These are phyloP conservation scores for Bettongia penicillata DNA, from an alignment of 2,113 vertebrate genomes.

Conservation along the genomic window DNA sequence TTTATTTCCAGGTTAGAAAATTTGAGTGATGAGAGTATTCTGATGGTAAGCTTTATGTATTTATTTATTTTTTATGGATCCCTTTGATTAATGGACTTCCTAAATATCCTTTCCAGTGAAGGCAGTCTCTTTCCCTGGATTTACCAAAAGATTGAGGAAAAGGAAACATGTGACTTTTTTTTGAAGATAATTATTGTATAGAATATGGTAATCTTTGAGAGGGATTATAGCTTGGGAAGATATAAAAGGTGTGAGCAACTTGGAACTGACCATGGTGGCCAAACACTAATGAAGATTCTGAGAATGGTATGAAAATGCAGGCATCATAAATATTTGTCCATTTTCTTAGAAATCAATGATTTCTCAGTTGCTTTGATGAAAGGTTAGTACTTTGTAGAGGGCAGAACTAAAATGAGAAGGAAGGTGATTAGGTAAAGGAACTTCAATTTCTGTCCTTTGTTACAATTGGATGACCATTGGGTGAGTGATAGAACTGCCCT, in stretches of 20 bases:
- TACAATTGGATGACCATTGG: no score
- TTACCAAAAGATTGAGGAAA: conserved; percentile 47
- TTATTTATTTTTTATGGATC: conserved; percentile 57
- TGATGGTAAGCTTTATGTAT: conserved; percentile 38
- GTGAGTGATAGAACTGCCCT: neutral
- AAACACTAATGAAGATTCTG: neutral
- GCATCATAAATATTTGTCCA: neutral
- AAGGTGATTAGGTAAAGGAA: no score
- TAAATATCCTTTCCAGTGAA: conserved; percentile 38
- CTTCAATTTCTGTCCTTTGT: neutral
- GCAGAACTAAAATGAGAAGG: neutral
- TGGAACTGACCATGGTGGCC: neutral
- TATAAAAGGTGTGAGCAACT: neutral
- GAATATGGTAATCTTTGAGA: neutral
- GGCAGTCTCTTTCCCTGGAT: conserved; percentile 21
- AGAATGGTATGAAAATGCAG: neutral
- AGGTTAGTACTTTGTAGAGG: neutral
- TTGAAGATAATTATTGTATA: neutral
- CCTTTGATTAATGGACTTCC: conserved; percentile 37
- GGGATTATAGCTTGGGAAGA: neutral
- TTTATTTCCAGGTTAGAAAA: conserved; percentile 58
- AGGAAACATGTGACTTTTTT: conserved; percentile 3
- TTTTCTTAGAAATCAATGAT: neutral
- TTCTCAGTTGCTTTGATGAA: neutral
- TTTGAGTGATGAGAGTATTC: conserved; percentile 2